Evolutionary conservation across 2,888 invertebrate species (phyloP), one percentile per base, ranked within the genome.

Genomic region (Cheilosia pagana): DNA sequence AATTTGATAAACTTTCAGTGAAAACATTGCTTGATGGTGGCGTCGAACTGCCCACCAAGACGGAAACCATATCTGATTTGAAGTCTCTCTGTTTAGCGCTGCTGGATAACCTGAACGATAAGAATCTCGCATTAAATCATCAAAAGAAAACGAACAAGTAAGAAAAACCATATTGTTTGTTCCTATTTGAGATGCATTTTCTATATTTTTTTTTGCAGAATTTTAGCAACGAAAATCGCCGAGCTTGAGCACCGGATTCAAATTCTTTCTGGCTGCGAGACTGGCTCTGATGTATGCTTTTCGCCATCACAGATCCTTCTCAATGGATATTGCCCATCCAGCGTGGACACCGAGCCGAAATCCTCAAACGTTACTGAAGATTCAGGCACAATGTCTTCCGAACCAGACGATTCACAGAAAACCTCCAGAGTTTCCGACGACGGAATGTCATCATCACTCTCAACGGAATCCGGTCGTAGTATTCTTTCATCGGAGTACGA

Each of bases 81-180:
- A 95, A 95, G 88, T 95, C 95, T 1, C 92, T 97, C 19, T 96
- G 96, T 87, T 92, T 95, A 65, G 96, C 96, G 6, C 92, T 98
- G 45, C 93, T 97, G 88, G 97, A 98, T 90, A 95, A 96, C 57
- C 92, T 97, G 43, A 96, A 96, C 91, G 97, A 98, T 90, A 97
- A 97, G 92, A 96, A 95, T 60, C 93, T 96, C 77, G 97, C 97
- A 1, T 91, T 97, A 31, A 95, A 95, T 85, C 97, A 97, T 92
- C 97, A 97, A 88, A 94, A 96, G 88, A 96, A 96, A 92, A 95
- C 97, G 5, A 98, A 97, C 91, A 96, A 95, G 96, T 96, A 93
- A 89, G 89, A 90, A 50, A 50, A 35, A 8, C 12, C 6, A 52
- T 16, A 8, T 0, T 31, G 2, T 7, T 31, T 31, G 28, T 8